phyloP scores from a whole-genome alignment of 1,140 invertebrate genomes.

The Ladona fulva region DNA sequence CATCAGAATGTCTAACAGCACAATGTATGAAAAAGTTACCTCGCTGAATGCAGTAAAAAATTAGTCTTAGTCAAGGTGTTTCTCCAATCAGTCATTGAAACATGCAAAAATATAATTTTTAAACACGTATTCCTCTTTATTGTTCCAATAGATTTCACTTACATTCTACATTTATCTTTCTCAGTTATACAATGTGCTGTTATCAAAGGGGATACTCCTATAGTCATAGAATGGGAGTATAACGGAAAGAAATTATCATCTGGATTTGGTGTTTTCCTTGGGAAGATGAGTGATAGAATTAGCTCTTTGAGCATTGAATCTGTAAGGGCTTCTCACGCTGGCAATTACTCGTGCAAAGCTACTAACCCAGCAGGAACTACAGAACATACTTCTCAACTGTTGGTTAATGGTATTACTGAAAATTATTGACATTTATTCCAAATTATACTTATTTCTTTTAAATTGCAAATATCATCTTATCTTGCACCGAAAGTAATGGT shows the following conservation, averaged over 20 bases:
- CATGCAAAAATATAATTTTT: too few relatives aligned
- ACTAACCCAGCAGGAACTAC: conserved; percentile 32
- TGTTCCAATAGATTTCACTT: too few relatives aligned
- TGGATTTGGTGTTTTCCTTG: conserved; percentile 32
- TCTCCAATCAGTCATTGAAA: too few relatives aligned
- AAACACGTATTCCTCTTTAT: too few relatives aligned
- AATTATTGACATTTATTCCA: too few relatives aligned
- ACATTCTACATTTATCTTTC: background rate
- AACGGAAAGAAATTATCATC: conserved; percentile 34
- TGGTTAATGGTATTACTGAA: conserved; percentile 58
- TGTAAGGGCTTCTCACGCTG: conserved; percentile 33
- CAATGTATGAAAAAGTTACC: too few relatives aligned
- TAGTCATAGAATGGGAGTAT: conserved; percentile 58
- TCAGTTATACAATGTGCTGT: conserved; percentile 58
- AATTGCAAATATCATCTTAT: too few relatives aligned
- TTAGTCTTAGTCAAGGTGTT: too few relatives aligned
- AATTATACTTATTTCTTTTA: too few relatives aligned
- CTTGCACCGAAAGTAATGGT: too few relatives aligned
- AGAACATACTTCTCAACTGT: conserved; percentile 35
- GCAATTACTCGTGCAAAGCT: conserved; percentile 37
- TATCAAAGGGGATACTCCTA: conserved; percentile 55
- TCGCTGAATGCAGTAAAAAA: too few relatives aligned
- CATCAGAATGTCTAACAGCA: too few relatives aligned
- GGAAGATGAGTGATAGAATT: conserved; percentile 36
- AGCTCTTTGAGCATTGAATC: conserved; percentile 35